phyloP scores from a whole-genome alignment of 2,888 invertebrate genomes.

The Pseudanteris insignis region DNA sequence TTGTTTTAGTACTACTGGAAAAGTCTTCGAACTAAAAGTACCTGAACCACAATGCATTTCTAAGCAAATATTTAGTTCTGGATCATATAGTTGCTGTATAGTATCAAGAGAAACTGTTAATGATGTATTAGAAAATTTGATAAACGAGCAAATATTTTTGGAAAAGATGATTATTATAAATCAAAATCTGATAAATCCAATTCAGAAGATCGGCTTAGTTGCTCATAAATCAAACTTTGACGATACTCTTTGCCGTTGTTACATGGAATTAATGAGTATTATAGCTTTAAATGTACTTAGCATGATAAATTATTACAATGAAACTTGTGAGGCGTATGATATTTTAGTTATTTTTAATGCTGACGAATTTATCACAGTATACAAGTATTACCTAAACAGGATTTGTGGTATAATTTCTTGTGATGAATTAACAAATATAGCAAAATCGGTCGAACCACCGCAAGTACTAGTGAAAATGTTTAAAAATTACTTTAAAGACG shows the following conservation, averaged over 20 bases:
- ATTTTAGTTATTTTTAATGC: slow-evolving; percentile 75
- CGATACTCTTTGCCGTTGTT: slow-evolving; percentile 74
- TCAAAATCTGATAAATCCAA: slow-evolving; percentile 72
- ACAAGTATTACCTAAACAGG: slow-evolving; percentile 76
- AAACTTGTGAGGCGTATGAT: slow-evolving; percentile 73
- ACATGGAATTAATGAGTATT: slow-evolving; percentile 75
- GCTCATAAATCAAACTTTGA: slow-evolving; percentile 71
- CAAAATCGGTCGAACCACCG: slow-evolving; percentile 72
- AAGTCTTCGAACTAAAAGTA: slow-evolving; percentile 45
- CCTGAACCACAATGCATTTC: slow-evolving; percentile 46
- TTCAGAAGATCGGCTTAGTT: slow-evolving; percentile 73
- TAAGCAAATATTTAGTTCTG: slow-evolving; percentile 55
- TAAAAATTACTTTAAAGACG: slow-evolving; percentile 69
- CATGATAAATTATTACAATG: slow-evolving; percentile 75
- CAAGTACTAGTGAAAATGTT: slow-evolving; percentile 70
- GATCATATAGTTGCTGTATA: slow-evolving; percentile 59
- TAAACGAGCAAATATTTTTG: slow-evolving; percentile 75
- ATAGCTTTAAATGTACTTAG: slow-evolving; percentile 76
- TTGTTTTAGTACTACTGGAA: slow-evolving; percentile 33
- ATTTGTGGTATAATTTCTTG: slow-evolving; percentile 79
- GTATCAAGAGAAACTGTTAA: slow-evolving; percentile 53
- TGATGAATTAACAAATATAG: slow-evolving; percentile 75
- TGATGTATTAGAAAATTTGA: slow-evolving; percentile 64
- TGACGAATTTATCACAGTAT: slow-evolving; percentile 77
- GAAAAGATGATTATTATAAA: slow-evolving; percentile 76